Evolutionary conservation across 1,140 invertebrate species (phyloP).

Genomic region (Drosophila kepulauana): DNA sequence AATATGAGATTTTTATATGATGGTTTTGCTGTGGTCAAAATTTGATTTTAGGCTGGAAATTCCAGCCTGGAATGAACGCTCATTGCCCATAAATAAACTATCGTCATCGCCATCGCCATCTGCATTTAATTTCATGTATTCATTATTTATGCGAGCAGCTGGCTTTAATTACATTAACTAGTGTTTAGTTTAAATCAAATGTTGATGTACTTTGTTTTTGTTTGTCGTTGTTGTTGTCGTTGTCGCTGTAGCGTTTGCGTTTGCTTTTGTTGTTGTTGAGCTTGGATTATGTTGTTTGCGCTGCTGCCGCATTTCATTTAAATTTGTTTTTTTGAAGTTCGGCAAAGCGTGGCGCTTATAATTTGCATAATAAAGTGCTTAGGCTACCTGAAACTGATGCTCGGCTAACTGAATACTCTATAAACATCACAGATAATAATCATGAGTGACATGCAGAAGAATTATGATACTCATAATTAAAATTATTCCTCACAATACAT

Average conservation of each 20-base stretch:
- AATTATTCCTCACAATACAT: too few species aligned
- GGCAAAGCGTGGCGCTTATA: constrained; percentile 77
- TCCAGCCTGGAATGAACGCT: not conserved
- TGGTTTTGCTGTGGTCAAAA: not conserved
- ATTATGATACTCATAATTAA: too few species aligned
- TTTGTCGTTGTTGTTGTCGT: not conserved
- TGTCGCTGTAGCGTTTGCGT: constrained; percentile 34
- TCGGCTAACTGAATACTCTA: constrained; percentile 2
- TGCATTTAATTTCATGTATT: constrained; percentile 64
- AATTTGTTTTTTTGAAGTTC: constrained; percentile 62
- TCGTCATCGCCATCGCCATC: constrained; percentile 2
- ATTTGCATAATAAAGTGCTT: constrained; percentile 82
- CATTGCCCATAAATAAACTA: not conserved
- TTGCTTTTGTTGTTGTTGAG: constrained; percentile 25
- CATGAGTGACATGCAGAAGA: too few species aligned
- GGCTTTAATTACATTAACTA: constrained; percentile 63
- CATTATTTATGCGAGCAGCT: constrained; percentile 36
- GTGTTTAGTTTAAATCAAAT: constrained; percentile 67
- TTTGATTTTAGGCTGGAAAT: not conserved
- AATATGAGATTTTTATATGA: not conserved
- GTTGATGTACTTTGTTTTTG: constrained; percentile 34
- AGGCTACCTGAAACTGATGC: constrained; percentile 77
- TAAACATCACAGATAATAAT: not conserved
- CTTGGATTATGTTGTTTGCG: constrained; percentile 24
- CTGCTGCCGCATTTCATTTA: constrained; percentile 31